phyloP scores from a whole-genome alignment of 2,888 invertebrate genomes.

The Serripes groenlandicus region DNA sequence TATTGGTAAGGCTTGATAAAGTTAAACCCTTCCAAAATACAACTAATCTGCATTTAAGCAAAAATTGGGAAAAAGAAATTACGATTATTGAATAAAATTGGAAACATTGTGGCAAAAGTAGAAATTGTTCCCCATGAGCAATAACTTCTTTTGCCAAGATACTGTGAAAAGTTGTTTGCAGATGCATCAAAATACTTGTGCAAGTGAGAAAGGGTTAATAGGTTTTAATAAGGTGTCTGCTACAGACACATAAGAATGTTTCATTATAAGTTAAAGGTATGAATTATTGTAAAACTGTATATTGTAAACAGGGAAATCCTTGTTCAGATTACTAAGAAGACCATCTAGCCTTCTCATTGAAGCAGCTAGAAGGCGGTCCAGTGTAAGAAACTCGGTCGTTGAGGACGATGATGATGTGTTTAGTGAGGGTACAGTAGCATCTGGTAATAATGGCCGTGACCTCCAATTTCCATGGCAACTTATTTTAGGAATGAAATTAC shows the following conservation, averaged over 20 bases:
- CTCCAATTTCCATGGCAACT: conserved; percentile 16
- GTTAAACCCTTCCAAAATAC: no score
- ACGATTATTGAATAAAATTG: no score
- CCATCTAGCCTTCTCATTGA: conserved; percentile 8
- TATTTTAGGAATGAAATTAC: no score
- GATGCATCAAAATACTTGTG: neutral
- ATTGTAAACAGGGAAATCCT: neutral
- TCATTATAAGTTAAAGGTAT: neutral
- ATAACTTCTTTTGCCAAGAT: neutral
- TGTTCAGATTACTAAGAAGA: conserved; percentile 10
- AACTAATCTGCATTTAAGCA: no score
- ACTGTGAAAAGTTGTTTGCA: neutral
- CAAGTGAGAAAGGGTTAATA: neutral
- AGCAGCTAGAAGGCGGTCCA: conserved; percentile 8
- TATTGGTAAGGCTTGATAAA: no score
- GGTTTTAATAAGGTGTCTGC: neutral
- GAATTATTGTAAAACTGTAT: neutral
- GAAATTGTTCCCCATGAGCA: neutral
- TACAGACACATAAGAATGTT: neutral
- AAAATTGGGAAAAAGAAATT: no score
- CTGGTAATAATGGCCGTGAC: conserved; percentile 17
- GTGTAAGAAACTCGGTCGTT: conserved; percentile 6
- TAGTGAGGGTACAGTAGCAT: neutral
- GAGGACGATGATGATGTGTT: conserved; percentile 26
- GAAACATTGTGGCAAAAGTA: neutral